These are phyloP conservation scores for Ctenomys sociabilis DNA, from an alignment of 2,113 vertebrate genomes.

Conservation along the genomic window DNA sequence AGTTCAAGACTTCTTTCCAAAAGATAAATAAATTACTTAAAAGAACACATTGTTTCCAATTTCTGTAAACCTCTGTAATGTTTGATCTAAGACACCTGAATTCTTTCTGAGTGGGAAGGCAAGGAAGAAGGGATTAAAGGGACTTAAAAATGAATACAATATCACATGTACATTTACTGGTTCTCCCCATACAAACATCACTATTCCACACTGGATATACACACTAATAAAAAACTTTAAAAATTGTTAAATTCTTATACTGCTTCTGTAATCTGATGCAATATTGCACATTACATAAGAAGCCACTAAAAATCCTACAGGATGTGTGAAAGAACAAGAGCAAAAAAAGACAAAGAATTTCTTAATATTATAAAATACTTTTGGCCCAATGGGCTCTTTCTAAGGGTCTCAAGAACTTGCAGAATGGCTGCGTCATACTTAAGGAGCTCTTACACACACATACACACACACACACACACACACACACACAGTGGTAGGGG, in stretches of 20 bases:
- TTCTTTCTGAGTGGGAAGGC: background rate
- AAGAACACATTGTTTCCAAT: background rate
- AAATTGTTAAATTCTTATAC: background rate
- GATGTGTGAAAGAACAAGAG: background rate
- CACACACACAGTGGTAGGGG: background rate
- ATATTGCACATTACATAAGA: background rate
- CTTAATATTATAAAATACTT: conserved; percentile 31
- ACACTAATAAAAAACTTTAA: background rate
- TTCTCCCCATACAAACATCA: background rate
- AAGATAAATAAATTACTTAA: conserved; percentile 21
- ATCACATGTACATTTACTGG: background rate
- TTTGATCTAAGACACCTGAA: background rate
- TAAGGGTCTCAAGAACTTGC: background rate
- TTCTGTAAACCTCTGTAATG: conserved; percentile 9
- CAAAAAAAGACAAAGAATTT: background rate
- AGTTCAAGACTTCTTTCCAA: background rate
- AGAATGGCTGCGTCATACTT: background rate
- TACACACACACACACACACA: background rate
- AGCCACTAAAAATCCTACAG: background rate
- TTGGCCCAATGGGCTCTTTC: background rate
- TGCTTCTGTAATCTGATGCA: background rate
- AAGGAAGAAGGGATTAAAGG: background rate
- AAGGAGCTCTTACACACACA: background rate
- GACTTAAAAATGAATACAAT: background rate
- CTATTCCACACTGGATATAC: background rate